Conservation (phyloP, 2,888 invertebrate genomes). For the Sialis lutaria region DNA sequence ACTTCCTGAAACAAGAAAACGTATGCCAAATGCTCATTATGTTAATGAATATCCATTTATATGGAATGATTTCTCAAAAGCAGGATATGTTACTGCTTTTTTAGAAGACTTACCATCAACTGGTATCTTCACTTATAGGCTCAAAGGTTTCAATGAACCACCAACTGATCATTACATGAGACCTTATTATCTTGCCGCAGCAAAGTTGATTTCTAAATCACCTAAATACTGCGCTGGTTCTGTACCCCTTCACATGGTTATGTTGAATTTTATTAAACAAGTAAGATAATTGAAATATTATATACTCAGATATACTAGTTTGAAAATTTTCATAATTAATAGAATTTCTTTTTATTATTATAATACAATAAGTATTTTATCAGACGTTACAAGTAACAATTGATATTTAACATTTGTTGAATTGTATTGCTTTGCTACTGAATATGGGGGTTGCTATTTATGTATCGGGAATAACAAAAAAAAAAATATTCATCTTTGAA, state of each 20-base stretch:
- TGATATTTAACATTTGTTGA: not conserved
- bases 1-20: constrained; percentile 66
- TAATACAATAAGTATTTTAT: not conserved
- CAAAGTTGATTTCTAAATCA: constrained; percentile 33
- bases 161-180: constrained; percentile 87
- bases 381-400: not conserved
- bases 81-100: constrained; percentile 63
- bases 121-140: constrained; percentile 79
- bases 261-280: constrained; percentile 46
- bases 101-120: constrained; percentile 72
- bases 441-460: no score
- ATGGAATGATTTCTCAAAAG: constrained; percentile 58
- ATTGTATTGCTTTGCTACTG: no score
- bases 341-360: not conserved
- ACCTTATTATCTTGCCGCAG: constrained; percentile 55
- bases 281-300: constrained; percentile 24
- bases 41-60: constrained; percentile 73
- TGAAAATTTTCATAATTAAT: not conserved
- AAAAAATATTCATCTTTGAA: no score
- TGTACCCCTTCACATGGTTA: constrained; percentile 47
- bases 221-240: constrained; percentile 52
- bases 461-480: no score
- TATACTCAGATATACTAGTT: no score
- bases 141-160: constrained; percentile 64
- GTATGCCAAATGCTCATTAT: constrained; percentile 38